Evolutionary conservation across 2,113 vertebrate genomes (phyloP), one percentile per base, ranked within the genome.

Genomic region (Trematomus loennbergii): DNA sequence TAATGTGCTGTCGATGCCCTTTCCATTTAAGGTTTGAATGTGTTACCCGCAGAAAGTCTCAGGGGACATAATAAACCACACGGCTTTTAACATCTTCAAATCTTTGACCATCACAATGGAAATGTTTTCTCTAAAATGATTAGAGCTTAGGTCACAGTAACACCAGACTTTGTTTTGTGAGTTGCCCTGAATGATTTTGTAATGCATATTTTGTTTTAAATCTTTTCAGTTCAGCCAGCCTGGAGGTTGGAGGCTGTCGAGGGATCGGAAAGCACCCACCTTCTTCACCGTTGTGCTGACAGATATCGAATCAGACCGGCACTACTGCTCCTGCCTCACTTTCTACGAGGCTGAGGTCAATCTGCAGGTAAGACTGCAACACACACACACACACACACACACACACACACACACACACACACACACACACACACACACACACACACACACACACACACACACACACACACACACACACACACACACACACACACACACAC

Each of bases 241-340:
- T 74, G 96, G 96, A 73, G 98, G 98, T 87, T 99, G 98, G 98
- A 96, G 96, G 87, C 89, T 98, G 63, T 98, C 97, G 1, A 96
- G 95, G 57, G 97, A 99, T 62, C 94, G 98, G 79, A 99, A 96
- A 52, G 94, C 96, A 29, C 98, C 98, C 15, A 97, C 97, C 0
- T 99, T 99, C 92, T 99, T 99, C 75, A 97, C 99, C 45, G 97
- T 98, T 81, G 97, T 99, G 93, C 89, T 99, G 93, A 99, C 98
- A 13, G 98, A 99, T 82, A 99, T 99, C 11, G 97, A 99, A 81
- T 99, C 97, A 2, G 97, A 99, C 92, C 91, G 98, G 54, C 98
- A 99, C 94, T 99, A 97, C 94, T 99, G 98, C 84, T 97, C 97
- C 52, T 99, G 98, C 89, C 95, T 99, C 55, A 99, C 98, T 43